These are phyloP conservation scores for Addax nasomaculatus DNA, from an alignment of 2,113 vertebrate genomes.

Conservation along the genomic window DNA sequence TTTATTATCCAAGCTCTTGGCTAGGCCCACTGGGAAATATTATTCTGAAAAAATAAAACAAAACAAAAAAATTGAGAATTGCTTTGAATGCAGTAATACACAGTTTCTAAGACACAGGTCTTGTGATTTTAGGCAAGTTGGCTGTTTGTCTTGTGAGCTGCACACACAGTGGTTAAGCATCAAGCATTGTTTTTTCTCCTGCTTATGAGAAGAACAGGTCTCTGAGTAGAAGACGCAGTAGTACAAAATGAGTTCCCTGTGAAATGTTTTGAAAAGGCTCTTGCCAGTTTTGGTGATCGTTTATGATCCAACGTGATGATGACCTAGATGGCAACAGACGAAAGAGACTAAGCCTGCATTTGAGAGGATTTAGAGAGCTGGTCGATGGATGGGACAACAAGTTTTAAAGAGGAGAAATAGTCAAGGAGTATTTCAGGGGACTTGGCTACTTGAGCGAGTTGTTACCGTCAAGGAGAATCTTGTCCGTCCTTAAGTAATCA, in stretches of 20 bases:
- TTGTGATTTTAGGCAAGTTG: not conserved
- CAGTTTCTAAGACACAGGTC: not conserved
- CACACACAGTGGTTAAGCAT: not conserved
- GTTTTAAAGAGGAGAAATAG: not conserved
- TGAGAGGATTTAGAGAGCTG: not conserved
- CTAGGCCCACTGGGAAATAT: not conserved
- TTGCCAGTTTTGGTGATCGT: not conserved
- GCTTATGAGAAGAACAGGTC: not conserved
- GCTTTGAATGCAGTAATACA: not conserved
- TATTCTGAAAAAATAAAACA: not conserved
- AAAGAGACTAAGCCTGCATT: not conserved
- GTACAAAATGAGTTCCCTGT: not conserved
- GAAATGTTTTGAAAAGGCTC: not conserved
- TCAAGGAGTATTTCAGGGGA: not conserved
- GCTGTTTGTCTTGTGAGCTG: not conserved
- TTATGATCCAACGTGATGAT: not conserved
- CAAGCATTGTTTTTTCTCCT: not conserved
- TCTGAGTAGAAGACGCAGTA: not conserved
- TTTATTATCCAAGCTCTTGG: not conserved
- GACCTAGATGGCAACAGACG: not conserved
- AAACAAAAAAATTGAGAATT: not conserved
- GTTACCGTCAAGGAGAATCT: not conserved
- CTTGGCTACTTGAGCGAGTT: not conserved
- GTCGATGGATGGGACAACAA: no score
- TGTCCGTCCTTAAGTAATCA: not conserved